Evolutionary conservation across 2,113 vertebrate species (phyloP).

Genomic region (Bettongia penicillata): DNA sequence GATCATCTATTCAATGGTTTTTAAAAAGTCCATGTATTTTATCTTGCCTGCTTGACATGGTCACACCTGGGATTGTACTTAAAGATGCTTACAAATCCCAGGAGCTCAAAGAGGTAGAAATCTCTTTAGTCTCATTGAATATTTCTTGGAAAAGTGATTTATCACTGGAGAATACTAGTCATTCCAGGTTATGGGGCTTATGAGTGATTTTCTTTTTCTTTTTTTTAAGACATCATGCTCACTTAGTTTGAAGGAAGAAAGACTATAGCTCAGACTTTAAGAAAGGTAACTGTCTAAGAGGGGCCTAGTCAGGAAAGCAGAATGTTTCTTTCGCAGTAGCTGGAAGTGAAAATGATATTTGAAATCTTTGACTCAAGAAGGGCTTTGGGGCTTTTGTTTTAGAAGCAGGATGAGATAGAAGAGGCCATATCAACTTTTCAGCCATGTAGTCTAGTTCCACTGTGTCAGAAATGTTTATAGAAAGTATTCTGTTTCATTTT

Average conservation of each 20-base stretch:
- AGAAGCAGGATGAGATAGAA: neutral
- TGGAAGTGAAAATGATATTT: slow-evolving; percentile 15
- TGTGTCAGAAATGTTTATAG: neutral
- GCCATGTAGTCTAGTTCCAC: neutral
- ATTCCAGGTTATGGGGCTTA: slow-evolving; percentile 14
- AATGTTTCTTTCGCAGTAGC: slow-evolving; percentile 20
- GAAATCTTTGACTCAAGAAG: slow-evolving; percentile 22
- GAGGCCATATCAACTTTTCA: neutral
- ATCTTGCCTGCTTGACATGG: slow-evolving; percentile 4
- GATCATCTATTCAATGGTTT: slow-evolving; percentile 13
- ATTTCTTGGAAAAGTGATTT: slow-evolving; percentile 8
- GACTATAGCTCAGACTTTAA: slow-evolving; percentile 22
- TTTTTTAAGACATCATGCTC: slow-evolving; percentile 59
- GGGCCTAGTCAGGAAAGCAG: slow-evolving; percentile 24
- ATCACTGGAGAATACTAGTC: slow-evolving; percentile 35
- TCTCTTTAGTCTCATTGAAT: slow-evolving; percentile 7
- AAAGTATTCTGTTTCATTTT: neutral
- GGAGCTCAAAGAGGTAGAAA: slow-evolving; percentile 23
- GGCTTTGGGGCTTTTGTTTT: slow-evolving; percentile 23
- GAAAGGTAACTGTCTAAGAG: slow-evolving; percentile 3
- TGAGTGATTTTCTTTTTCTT: slow-evolving; percentile 27
- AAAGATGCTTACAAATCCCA: slow-evolving; percentile 35
- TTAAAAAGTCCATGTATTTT: slow-evolving; percentile 30
- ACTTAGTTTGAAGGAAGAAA: slow-evolving; percentile 53
- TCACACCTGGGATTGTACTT: slow-evolving; percentile 50